Conservation (phyloP, 2,113 vertebrate species). For the Lepus timidus region DNA sequence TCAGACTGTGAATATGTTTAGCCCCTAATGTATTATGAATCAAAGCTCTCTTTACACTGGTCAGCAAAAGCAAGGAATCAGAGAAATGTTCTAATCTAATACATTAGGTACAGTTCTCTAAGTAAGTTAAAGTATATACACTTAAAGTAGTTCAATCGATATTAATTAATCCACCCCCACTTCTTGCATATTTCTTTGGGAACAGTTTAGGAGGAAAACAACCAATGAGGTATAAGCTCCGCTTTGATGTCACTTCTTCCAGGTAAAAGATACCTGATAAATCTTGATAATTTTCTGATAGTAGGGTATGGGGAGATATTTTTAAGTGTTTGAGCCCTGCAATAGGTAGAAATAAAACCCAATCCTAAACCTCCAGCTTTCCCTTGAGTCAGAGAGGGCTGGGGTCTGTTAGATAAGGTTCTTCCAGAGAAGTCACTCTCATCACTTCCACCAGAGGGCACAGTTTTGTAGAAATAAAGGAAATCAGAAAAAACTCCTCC, state of each 20-base stretch:
- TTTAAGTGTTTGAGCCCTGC: background rate
- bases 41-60: constrained; percentile 50
- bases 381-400: background rate
- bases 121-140: constrained; percentile 30
- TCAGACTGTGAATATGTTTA: constrained; percentile 34
- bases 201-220: background rate
- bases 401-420: background rate
- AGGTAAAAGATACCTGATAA: background rate
- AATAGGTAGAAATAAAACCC: background rate
- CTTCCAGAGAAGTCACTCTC: background rate
- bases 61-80: constrained; percentile 51
- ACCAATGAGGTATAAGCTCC: background rate
- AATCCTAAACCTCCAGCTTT: background rate
- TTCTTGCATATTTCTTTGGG: background rate
- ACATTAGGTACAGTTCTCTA: background rate
- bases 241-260: background rate
- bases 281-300: background rate
- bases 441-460: background rate
- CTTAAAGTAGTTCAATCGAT: constrained; percentile 25
- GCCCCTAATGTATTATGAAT: constrained; percentile 49
- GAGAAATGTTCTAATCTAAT: constrained; percentile 49
- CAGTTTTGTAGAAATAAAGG: background rate
- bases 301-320: background rate
- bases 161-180: constrained; percentile 5
- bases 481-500: background rate